Evolutionary conservation across 2,797 vertebrate species (phyloP).

Genomic region (Megaceryle alcyon): DNA sequence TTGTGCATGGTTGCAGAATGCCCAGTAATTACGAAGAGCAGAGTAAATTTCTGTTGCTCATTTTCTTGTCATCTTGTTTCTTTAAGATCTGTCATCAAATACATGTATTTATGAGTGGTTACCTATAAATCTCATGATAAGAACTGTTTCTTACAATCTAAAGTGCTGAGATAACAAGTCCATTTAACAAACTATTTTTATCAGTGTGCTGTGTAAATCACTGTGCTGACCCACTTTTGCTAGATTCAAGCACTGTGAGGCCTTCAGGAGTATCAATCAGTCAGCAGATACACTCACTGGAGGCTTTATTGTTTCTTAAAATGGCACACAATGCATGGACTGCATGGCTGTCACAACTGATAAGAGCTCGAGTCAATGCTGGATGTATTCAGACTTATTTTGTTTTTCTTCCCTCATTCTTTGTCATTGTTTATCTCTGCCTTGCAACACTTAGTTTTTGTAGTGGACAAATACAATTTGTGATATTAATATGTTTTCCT

Average conservation of each 20-base stretch:
- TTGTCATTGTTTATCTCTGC: constrained; percentile 28
- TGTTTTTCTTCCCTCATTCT: neutral
- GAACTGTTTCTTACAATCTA: neutral
- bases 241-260: neutral
- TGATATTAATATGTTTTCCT: neutral
- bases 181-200: neutral
- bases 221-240: neutral
- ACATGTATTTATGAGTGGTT: neutral
- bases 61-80: neutral
- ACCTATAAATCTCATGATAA: constrained; percentile 13
- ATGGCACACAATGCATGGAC: neutral
- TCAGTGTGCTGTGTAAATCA: neutral
- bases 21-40: neutral
- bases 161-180: neutral
- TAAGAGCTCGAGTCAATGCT: neutral
- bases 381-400: neutral
- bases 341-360: constrained; percentile 1
- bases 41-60: neutral
- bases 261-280: constrained; percentile 2
- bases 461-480: neutral
- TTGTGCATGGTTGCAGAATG: neutral
- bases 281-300: neutral
- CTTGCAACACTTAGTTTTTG: neutral
- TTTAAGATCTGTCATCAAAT: neutral
- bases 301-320: neutral